Percentiles rank a stretch among this genome's conserved stretches.
These are phyloP conservation scores for Anguilla obscura DNA, from an alignment of 2,797 vertebrate genomes.

Conservation along the genomic window DNA sequence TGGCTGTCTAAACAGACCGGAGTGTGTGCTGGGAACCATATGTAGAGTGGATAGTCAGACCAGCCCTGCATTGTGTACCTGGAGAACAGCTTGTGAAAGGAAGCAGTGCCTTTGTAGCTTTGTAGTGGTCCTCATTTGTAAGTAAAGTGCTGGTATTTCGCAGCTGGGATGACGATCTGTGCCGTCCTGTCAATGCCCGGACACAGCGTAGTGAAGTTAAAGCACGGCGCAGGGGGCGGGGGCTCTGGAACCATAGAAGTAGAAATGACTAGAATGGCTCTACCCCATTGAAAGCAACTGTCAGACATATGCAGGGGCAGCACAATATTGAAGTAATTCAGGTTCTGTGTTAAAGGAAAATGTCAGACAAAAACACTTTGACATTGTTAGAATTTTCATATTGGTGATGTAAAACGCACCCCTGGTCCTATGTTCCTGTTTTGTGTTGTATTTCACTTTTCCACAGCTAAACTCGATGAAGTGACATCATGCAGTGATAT, in stretches of 20 bases:
- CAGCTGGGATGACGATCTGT: neutral
- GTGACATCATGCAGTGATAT: neutral
- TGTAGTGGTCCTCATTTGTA: neutral
- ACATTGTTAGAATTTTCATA: neutral
- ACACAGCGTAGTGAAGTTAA: neutral
- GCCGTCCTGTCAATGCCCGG: neutral
- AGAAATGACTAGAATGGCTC: slow-evolving; percentile 8
- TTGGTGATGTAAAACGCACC: neutral
- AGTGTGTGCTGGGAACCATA: neutral
- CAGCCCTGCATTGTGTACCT: neutral
- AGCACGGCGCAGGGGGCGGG: neutral
- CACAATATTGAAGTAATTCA: neutral
- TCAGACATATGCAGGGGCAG: neutral
- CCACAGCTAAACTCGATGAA: neutral
- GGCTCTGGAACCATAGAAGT: neutral
- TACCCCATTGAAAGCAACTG: neutral
- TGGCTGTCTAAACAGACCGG: neutral
- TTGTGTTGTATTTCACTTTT: neutral
- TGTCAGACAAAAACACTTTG: neutral
- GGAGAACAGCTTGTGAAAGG: neutral
- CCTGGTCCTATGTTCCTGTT: neutral
- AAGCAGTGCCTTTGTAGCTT: neutral
- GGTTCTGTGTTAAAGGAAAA: neutral
- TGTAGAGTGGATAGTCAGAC: neutral
- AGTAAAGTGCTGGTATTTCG: neutral